Evolutionary conservation across 2,888 invertebrate species (phyloP), one percentile per base, ranked within the genome.

Genomic region (Andrena flavipes): DNA sequence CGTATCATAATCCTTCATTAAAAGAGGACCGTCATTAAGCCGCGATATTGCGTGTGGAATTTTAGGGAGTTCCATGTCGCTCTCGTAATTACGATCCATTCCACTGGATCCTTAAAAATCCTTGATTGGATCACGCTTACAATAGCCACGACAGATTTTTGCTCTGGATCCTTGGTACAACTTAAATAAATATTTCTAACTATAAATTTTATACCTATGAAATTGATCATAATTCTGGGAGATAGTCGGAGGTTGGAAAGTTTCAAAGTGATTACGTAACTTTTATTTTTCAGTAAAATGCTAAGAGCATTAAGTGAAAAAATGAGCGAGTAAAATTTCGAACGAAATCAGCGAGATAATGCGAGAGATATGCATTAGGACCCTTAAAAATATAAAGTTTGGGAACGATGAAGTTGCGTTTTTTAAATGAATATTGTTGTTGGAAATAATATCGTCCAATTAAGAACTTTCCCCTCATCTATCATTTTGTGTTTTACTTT

Each of bases 1-100:
- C 88, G 87, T 80, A 77, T 87, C 84, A 87, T 85, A 88, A 90
- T 89, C 86, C 86, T 82, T 87, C 84, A 79, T 89, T 87, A 89
- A 84, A 78, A 75, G 71, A 49, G 76, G 64, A 62, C 49, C 82
- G 79, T 76, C 84, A 75, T 85, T 87, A 85, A 89, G 73, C 86
- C 79, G 74, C 80, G 84, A 89, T 85, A 85, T 89, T 84, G 84
- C 85, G 79, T 78, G 81, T 33, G 67, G 77, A 87, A 82, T 87
- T 87, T 75, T 65, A 63, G 26, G 65, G 62, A 56, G 23, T 62
- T 69, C 56, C 77, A 20, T 68, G 29, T 16, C 30, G 65, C 23
- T 10, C 49, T 60, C 74, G 56, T 84, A 81, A 86, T 81, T 81
- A 64, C 69, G 20, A 33, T 20, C 48, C 54, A 35, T 65, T 51